Percentiles rank a stretch among this genome's conserved stretches.
phyloP scores from a whole-genome alignment of 2,888 invertebrate species.

The Lasioglossum figueresi region DNA sequence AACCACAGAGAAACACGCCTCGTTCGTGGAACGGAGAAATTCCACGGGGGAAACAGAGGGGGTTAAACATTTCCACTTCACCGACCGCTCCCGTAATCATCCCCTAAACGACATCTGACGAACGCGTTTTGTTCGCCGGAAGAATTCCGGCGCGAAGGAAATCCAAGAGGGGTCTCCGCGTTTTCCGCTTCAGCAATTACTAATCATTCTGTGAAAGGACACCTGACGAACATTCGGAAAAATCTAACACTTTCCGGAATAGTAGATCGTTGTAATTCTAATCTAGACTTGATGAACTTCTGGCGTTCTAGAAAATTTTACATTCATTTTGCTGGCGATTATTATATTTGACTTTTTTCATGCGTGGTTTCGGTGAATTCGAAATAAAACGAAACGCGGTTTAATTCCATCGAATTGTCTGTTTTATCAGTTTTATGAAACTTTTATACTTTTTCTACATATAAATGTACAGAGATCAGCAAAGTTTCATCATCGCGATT shows the following conservation, averaged over 20 bases:
- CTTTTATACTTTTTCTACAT: background rate
- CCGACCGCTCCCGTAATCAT: background rate
- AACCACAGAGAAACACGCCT: background rate
- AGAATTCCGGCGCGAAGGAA: background rate
- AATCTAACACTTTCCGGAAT: background rate
- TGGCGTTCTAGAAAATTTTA: background rate
- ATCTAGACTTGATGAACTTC: background rate
- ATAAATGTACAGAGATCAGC: background rate
- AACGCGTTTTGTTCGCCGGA: background rate
- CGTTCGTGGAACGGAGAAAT: background rate
- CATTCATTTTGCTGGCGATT: background rate
- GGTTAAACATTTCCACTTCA: conserved; percentile 5
- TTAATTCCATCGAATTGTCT: background rate
- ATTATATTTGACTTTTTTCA: background rate
- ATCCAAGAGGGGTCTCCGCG: background rate
- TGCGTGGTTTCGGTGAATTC: background rate
- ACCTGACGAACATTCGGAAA: background rate
- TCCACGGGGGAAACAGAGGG: background rate
- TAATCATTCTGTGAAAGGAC: background rate
- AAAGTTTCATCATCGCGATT: background rate
- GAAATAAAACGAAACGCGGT: background rate
- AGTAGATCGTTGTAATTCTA: background rate
- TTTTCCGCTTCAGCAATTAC: background rate
- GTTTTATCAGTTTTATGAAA: background rate
- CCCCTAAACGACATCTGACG: conserved; percentile 3